Conservation (phyloP, 2,113 vertebrate genomes). For the Coreoperca whiteheadi region DNA sequence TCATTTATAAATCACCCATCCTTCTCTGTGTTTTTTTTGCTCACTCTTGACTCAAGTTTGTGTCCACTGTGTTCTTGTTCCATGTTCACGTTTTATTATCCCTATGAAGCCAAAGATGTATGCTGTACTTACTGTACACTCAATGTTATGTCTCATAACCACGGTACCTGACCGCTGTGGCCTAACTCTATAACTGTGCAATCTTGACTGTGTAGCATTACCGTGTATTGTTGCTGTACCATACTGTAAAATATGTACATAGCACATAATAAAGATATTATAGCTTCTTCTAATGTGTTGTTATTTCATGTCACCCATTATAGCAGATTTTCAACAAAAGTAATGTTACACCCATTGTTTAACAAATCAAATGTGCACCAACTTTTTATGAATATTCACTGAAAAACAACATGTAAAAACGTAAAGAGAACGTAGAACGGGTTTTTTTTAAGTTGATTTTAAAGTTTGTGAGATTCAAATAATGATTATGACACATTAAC, state of each 20-base stretch:
- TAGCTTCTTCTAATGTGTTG: conserved; percentile 72
- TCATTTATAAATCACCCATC: not conserved
- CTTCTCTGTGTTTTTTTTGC: not conserved
- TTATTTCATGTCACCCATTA: not conserved
- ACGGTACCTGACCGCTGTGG: conserved; percentile 78
- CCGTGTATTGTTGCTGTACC: conserved; percentile 78
- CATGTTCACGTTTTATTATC: conserved; percentile 19
- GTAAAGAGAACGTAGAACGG: not conserved
- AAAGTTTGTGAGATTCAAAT: not conserved
- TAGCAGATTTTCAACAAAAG: not conserved
- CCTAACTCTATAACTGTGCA: conserved; percentile 81
- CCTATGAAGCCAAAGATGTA: conserved; percentile 80
- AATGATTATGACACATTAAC: too few species aligned
- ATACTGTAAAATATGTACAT: conserved; percentile 85
- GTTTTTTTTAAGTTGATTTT: too few species aligned
- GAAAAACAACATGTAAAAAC: not conserved
- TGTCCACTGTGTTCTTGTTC: not conserved
- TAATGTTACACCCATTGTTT: not conserved
- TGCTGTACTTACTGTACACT: conserved; percentile 49
- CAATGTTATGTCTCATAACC: conserved; percentile 58
- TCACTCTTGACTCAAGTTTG: conserved; percentile 17
- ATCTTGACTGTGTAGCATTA: conserved; percentile 79
- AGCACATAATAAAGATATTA: conserved; percentile 83
- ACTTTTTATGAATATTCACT: too few species aligned
- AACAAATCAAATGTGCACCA: too few species aligned